Percentiles rank a stretch among this genome's conserved stretches.
Evolutionary conservation across 1,140 invertebrate genomes (phyloP).

Genomic region (Brachionus manjavacas): DNA sequence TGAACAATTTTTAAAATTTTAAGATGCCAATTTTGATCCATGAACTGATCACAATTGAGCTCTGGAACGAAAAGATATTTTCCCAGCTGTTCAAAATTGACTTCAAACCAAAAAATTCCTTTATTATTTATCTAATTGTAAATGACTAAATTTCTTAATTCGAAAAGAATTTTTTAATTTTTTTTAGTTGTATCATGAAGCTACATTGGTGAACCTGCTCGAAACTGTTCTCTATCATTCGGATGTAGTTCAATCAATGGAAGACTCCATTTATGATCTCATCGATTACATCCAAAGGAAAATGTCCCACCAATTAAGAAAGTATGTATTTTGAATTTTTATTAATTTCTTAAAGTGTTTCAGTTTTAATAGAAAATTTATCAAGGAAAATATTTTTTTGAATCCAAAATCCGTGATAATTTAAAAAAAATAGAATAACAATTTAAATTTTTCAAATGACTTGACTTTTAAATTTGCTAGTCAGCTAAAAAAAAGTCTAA

Average conservation of each 20-base stretch:
- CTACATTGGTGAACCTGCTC: slow-evolving; percentile 54
- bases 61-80: slow-evolving; percentile 57
- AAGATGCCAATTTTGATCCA: slow-evolving; percentile 52
- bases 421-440: background rate
- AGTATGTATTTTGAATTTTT: slow-evolving; percentile 45
- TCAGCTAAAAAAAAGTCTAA: too few species aligned
- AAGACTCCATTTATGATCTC: slow-evolving; percentile 53
- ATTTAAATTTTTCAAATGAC: background rate
- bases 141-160: slow-evolving; percentile 42
- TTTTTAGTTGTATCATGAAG: slow-evolving; percentile 56
- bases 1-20: background rate
- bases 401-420: background rate
- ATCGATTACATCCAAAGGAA: slow-evolving; percentile 57
- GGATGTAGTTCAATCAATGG: slow-evolving; percentile 52
- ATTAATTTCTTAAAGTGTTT: background rate
- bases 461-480: too few species aligned
- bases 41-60: slow-evolving; percentile 53
- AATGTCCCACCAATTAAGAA: slow-evolving; percentile 51
- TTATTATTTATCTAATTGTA: slow-evolving; percentile 57
- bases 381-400: background rate
- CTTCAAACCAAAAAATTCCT: slow-evolving; percentile 53
- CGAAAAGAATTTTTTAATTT: background rate
- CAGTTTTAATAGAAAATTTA: background rate
- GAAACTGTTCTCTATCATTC: slow-evolving; percentile 56
- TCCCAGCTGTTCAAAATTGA: slow-evolving; percentile 50